These are phyloP conservation scores for Vulpes vulpes DNA, from an alignment of 2,113 vertebrate genomes.

Conservation along the genomic window DNA sequence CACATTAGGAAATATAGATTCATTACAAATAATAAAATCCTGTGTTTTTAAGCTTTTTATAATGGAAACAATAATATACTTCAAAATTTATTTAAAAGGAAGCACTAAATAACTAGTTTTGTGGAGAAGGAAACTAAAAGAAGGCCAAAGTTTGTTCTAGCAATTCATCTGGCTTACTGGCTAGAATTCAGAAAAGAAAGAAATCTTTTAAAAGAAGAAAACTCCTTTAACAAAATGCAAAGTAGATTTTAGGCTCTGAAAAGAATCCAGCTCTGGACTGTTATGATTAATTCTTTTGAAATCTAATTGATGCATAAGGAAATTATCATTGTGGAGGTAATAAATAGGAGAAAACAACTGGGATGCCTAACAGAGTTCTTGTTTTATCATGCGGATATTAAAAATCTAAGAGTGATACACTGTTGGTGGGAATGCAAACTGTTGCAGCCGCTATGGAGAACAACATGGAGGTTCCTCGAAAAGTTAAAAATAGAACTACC, in stretches of 20 bases:
- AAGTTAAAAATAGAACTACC: not conserved
- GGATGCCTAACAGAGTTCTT: not conserved
- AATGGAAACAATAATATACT: conserved; percentile 35
- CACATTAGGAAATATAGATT: not conserved
- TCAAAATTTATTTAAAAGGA: conserved; percentile 18
- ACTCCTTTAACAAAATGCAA: conserved; percentile 7
- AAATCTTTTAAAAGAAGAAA: conserved; percentile 9
- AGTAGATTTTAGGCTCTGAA: not conserved
- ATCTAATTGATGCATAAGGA: not conserved
- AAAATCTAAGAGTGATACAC: not conserved
- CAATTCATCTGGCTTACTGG: not conserved
- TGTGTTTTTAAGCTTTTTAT: conserved; percentile 33
- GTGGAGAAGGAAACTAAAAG: not conserved
- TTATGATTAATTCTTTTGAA: conserved; percentile 13
- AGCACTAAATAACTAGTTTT: not conserved
- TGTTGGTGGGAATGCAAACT: not conserved
- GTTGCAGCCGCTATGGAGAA: not conserved
- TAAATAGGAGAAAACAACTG: not conserved
- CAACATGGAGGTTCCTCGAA: not conserved
- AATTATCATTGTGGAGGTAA: not conserved
- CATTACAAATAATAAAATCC: not conserved
- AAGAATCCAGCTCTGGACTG: not conserved
- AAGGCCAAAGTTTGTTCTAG: not conserved
- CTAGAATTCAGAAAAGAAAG: not conserved
- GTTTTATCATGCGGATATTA: conserved; percentile 6